Conservation (phyloP, 2,888 invertebrate species). For the Microplitis deprimator region DNA sequence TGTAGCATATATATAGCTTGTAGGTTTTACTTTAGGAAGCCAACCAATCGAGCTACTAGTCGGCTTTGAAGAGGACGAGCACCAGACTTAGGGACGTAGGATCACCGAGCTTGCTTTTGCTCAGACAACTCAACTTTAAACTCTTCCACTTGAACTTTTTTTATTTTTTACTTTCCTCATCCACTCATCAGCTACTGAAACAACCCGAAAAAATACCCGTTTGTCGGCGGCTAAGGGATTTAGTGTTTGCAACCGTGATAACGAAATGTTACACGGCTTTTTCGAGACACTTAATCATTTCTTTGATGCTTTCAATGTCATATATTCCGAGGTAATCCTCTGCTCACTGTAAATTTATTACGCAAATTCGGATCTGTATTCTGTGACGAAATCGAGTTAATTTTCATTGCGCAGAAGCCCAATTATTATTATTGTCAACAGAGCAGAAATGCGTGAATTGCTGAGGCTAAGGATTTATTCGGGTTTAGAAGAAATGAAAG, state of each 20-base stretch:
- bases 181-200: not conserved
- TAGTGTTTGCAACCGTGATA: not conserved
- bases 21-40: constrained; percentile 51
- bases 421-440: too few relatives aligned
- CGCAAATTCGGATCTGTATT: too few relatives aligned
- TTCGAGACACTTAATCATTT: constrained; percentile 7
- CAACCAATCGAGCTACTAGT: constrained; percentile 51
- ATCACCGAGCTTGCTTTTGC: not conserved
- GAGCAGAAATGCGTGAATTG: too few relatives aligned
- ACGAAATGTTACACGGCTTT: too few relatives aligned
- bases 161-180: not conserved
- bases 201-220: not conserved
- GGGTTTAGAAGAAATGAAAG: too few relatives aligned
- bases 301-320: constrained; percentile 29
- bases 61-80: constrained; percentile 37
- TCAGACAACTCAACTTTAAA: constrained; percentile 15
- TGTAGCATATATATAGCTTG: too few relatives aligned
- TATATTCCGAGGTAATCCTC: not conserved
- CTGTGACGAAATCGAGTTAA: too few relatives aligned
- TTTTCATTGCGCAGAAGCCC: too few relatives aligned
- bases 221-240: not conserved
- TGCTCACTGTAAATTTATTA: too few relatives aligned
- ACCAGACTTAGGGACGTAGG: constrained; percentile 11
- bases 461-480: too few relatives aligned
- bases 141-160: constrained; percentile 14